Percentiles rank a stretch among this genome's conserved stretches.
These are phyloP conservation scores for Scytalopus superciliaris DNA, from an alignment of 2,113 vertebrate genomes.

Conservation along the genomic window DNA sequence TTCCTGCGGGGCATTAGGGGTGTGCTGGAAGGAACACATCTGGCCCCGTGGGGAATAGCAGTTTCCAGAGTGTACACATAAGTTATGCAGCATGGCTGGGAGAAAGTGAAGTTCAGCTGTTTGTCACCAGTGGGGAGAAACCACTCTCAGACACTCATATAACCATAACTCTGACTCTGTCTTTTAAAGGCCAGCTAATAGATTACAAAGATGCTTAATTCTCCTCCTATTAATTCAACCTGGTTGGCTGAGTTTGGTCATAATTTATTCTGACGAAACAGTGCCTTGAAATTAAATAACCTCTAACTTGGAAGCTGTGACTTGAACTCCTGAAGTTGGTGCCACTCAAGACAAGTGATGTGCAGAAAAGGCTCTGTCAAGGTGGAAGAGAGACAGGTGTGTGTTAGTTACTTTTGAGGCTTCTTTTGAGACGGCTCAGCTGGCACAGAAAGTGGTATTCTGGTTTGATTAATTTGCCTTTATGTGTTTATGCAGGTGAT, in stretches of 20 bases:
- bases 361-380: background rate
- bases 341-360: background rate
- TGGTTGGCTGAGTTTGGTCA: background rate
- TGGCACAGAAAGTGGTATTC: background rate
- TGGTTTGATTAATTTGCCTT: background rate
- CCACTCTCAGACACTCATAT: background rate
- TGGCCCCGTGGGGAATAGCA: background rate
- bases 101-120: accelerated
- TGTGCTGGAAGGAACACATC: background rate
- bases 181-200: background rate
- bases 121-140: background rate
- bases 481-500: accelerated
- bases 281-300: background rate
- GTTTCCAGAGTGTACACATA: background rate
- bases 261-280: background rate
- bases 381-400: background rate
- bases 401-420: background rate
- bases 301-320: background rate
- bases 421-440: background rate
- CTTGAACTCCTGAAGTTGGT: background rate
- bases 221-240: background rate
- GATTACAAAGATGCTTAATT: background rate
- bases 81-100: background rate
- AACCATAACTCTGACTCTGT: background rate
- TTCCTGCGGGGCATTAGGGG: background rate